These are phyloP conservation scores for Liasis olivaceus DNA, from an alignment of 2,797 vertebrate species.

Conservation along the genomic window DNA sequence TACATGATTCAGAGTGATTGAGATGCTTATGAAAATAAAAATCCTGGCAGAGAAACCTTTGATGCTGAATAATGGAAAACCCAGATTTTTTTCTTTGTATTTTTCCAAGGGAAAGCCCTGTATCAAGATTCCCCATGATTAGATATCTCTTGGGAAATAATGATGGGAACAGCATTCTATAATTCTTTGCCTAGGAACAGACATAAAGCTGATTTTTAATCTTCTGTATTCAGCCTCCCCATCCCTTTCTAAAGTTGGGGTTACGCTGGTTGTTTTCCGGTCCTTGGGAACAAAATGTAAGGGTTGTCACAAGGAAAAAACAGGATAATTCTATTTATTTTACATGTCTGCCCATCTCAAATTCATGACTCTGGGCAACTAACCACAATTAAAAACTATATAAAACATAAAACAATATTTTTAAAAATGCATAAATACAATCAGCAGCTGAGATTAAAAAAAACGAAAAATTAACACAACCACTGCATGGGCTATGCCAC, in stretches of 20 bases:
- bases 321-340: neutral
- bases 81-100: neutral
- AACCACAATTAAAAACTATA: neutral
- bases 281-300: neutral
- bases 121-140: neutral
- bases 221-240: neutral
- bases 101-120: slow-evolving; percentile 10
- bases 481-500: neutral
- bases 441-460: neutral
- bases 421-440: neutral
- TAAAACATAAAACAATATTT: neutral
- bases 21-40: neutral
- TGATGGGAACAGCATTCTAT: neutral
- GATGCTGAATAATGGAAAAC: neutral
- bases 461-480: neutral
- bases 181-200: neutral
- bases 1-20: neutral
- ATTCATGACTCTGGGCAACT: neutral
- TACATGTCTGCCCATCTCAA: neutral
- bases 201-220: neutral
- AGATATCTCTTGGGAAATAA: neutral
- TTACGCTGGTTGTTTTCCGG: neutral
- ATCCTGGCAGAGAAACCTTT: neutral
- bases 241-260: neutral
- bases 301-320: too few species aligned